phyloP scores from a whole-genome alignment of 1,140 invertebrate species.

The Drosophila mayri region DNA sequence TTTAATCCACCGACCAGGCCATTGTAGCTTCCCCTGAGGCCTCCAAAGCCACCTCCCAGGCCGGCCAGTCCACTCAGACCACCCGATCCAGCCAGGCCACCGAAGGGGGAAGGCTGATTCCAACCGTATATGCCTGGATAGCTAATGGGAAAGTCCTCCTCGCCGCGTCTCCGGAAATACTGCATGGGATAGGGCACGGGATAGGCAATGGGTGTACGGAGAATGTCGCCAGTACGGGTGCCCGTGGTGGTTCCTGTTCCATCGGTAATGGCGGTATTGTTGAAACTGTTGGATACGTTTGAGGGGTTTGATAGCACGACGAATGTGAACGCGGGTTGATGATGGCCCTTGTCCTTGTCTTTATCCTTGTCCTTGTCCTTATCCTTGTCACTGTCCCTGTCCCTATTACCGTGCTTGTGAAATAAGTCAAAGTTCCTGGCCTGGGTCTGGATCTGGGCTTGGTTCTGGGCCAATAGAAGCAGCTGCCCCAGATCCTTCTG shows the following conservation, averaged over 20 bases:
- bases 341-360: not conserved
- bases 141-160: constrained; percentile 4
- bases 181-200: constrained; percentile 27
- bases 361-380: constrained; percentile 2
- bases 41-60: not conserved
- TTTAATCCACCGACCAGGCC: not conserved
- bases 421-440: not conserved
- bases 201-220: constrained; percentile 15
- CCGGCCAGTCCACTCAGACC: not conserved
- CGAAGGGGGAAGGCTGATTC: constrained; percentile 23
- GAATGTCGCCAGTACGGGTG: not conserved
- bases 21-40: not conserved
- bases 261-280: not conserved
- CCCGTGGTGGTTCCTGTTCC: accelerated
- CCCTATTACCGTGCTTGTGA: too few relatives aligned
- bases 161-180: constrained; percentile 42
- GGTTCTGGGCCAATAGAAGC: not conserved
- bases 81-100: not conserved
- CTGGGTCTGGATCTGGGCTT: not conserved
- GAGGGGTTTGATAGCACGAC: accelerated
- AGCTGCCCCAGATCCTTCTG: not conserved
- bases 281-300: not conserved
- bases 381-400: not conserved
- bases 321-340: not conserved
- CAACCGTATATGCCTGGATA: constrained; percentile 34